phyloP scores from a whole-genome alignment of 2,888 invertebrate genomes.

The Phalera bucephala region DNA sequence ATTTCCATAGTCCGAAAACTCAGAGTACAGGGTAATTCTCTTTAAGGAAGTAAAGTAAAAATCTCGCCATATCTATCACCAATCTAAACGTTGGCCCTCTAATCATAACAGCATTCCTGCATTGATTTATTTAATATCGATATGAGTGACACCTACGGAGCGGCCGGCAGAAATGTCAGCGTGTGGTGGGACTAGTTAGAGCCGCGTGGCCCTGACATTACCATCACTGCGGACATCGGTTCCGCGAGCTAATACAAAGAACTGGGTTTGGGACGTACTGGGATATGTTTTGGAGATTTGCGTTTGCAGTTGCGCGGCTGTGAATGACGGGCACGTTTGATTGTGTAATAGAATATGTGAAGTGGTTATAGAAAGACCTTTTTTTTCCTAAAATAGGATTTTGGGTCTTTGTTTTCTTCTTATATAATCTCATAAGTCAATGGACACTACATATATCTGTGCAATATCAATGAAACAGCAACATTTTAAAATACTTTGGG shows the following conservation, averaged over 20 bases:
- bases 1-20: too few species aligned
- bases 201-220: constrained; percentile 59
- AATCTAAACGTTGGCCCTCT: constrained; percentile 19
- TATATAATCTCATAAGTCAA: too few species aligned
- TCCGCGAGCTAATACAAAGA: constrained; percentile 47
- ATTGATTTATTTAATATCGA: constrained; percentile 28
- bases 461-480: too few species aligned
- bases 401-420: too few species aligned
- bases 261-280: constrained; percentile 7
- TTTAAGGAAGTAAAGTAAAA: not conserved
- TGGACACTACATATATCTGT: too few species aligned
- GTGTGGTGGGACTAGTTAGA: constrained; percentile 46
- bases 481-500: too few species aligned
- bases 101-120: constrained; percentile 41
- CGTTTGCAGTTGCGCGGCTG: not conserved
- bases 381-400: too few species aligned
- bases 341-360: too few species aligned
- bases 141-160: constrained; percentile 41
- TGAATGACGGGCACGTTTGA: too few species aligned
- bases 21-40: too few species aligned
- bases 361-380: too few species aligned
- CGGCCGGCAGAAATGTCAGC: constrained; percentile 50
- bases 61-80: not conserved
- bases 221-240: constrained; percentile 33
- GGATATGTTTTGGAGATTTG: not conserved